Percentiles rank a stretch among this genome's conserved stretches.
Conservation (phyloP, 1,140 invertebrate species). For the Saxidomus purpurata region DNA sequence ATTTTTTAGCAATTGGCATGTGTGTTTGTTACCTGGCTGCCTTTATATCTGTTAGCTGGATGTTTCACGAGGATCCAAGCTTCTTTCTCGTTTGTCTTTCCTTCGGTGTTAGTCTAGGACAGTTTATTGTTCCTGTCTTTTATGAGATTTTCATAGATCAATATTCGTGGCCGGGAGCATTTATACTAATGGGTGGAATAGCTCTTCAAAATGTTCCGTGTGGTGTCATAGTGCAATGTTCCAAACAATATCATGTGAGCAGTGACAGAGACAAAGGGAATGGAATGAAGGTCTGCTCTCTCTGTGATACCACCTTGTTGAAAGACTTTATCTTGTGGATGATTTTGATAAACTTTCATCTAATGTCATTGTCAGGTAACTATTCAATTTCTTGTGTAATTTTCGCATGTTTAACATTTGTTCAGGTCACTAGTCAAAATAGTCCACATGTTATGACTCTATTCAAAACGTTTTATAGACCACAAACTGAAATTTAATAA, state of each 20-base stretch:
- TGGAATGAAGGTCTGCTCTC: background rate
- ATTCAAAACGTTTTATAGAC: background rate
- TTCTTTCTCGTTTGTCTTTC: background rate
- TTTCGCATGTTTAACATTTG: no score
- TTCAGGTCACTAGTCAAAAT: no score
- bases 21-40: constrained; percentile 15
- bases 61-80: constrained; percentile 19
- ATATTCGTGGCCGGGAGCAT: constrained; percentile 28
- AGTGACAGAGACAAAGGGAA: background rate
- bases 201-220: background rate
- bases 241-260: background rate
- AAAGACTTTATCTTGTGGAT: constrained; percentile 1
- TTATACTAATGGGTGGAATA: constrained; percentile 16
- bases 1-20: constrained; percentile 36
- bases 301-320: background rate
- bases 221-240: constrained; percentile 2
- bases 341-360: background rate
- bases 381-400: background rate
- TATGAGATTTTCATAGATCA: background rate
- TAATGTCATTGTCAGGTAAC: background rate
- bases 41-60: constrained; percentile 2
- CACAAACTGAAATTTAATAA: background rate
- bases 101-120: constrained; percentile 27
- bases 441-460: background rate
- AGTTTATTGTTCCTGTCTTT: constrained; percentile 5